Evolutionary conservation across 30 jellyfish, hydroid and myxozoan genomes (phyloP), one percentile per base, ranked within the genome.

Genomic region (Chrysaora quinquecirrha): DNA sequence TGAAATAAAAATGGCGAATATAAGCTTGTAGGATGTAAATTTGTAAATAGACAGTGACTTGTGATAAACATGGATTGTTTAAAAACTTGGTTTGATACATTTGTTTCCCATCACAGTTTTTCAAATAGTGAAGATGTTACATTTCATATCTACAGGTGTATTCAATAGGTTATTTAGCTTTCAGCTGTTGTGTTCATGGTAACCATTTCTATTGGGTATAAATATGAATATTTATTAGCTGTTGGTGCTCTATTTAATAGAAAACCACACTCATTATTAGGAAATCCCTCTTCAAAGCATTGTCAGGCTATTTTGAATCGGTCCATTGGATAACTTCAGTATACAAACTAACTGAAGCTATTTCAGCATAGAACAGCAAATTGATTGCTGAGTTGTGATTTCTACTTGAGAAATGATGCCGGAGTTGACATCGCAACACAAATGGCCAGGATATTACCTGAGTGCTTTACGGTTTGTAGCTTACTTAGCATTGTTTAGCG

Each of bases 391-490:
- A n/a, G n/a, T n/a, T n/a, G n/a, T n/a, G n/a, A n/a, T n/a, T n/a
- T n/a, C n/a, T n/a, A n/a, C n/a, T n/a, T n/a, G n/a, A n/a, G n/a
- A n/a, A n/a, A 85, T 85, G 95, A 88, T 88, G 96, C 96, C 93
- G 34, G 96, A 88, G 78, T 88, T 64, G 71, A 64, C 96, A 47
- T 65, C 93, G 73, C 93, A 78, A 61, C 89, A 78, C 89, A 88
- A 88, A 61, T 88, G 96, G 96, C 82, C 88, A 1, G 96, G 96
- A 29, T 88, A 88, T 47, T 80, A 88, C 76, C 81, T 71, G 23
- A 84, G 87, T 32, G 83, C 93, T 49, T 54, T 75, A 48, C 30
- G 96, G 96, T 88, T 32, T 11, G 96, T 85, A 50, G 24, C 27
- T 52, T 2, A 3, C 68, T 38, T 14, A 52, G 7, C 19, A 9